A percentile compares a stretch with the other conserved stretches of the same genome.
Evolutionary conservation across 2,888 invertebrate genomes (phyloP).

Genomic region (Biston betularia): DNA sequence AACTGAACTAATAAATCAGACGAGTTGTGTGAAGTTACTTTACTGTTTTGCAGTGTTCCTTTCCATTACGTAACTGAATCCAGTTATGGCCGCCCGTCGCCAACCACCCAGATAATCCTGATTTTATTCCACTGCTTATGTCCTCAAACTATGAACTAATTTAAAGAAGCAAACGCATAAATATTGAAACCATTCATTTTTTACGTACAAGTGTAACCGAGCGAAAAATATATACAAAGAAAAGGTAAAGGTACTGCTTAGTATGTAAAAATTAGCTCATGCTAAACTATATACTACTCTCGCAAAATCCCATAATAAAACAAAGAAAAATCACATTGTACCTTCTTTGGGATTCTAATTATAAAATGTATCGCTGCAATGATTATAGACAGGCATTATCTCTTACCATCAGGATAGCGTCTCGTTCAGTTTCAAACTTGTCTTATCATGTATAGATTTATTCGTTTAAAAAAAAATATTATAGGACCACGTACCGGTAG

Average conservation of each 20-base stretch:
- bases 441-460: not conserved
- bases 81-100: conserved; percentile 26
- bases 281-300: no score
- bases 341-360: no score
- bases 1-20: not conserved
- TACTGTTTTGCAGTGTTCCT: conserved; percentile 5
- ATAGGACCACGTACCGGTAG: conserved; percentile 77
- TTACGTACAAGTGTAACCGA: not conserved
- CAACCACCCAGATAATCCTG: conserved; percentile 33
- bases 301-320: no score
- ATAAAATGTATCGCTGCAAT: no score
- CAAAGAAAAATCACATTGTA: no score
- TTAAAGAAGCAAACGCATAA: conserved; percentile 11
- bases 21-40: not conserved
- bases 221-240: no score
- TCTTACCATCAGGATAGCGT: no score
- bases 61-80: conserved; percentile 38
- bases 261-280: no score
- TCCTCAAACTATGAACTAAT: conserved; percentile 28
- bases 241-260: no score
- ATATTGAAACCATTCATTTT: conserved; percentile 7
- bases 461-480: not conserved
- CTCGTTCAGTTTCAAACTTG: not conserved
- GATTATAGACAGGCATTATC: no score
- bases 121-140: conserved; percentile 40